Conservation (phyloP, 2,888 invertebrate species). For the Clunio marinus region DNA sequence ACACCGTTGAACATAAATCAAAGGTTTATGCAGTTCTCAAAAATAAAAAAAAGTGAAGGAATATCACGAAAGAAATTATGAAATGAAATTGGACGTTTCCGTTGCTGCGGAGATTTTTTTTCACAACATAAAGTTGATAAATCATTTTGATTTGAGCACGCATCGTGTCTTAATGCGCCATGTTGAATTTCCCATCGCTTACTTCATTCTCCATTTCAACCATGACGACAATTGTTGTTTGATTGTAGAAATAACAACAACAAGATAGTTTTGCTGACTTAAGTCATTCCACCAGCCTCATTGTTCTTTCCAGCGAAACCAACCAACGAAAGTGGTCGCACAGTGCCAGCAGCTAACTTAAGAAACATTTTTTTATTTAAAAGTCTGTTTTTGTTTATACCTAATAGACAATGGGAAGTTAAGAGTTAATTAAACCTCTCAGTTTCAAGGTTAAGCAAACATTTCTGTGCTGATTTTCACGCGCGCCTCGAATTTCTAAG, state of each 20-base stretch:
- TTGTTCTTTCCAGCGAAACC: not conserved
- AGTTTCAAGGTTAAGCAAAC: conserved; percentile 13
- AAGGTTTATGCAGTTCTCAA: not conserved
- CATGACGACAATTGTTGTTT: conserved; percentile 2
- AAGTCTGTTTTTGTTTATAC: no score
- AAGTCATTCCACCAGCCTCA: not conserved
- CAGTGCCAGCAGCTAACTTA: not conserved
- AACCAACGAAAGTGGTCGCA: not conserved
- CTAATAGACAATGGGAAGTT: not conserved
- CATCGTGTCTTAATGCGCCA: not conserved
- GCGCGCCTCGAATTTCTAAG: conserved; percentile 6
- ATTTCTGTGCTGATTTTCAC: conserved; percentile 2
- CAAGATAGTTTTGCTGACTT: not conserved
- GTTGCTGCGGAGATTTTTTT: not conserved
- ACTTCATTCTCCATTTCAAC: not conserved
- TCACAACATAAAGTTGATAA: not conserved
- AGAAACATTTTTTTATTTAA: not conserved
- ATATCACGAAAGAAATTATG: conserved; percentile 12
- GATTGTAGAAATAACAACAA: no score
- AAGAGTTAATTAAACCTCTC: conserved; percentile 12
- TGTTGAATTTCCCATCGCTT: not conserved
- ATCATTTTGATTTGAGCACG: not conserved
- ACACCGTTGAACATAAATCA: not conserved
- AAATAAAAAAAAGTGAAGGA: not conserved
- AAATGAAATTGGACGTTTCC: conserved; percentile 9